A percentile compares a stretch with the other conserved stretches of the same genome.
phyloP scores from a whole-genome alignment of 2,113 vertebrate genomes.

The Jaculus jaculus region DNA sequence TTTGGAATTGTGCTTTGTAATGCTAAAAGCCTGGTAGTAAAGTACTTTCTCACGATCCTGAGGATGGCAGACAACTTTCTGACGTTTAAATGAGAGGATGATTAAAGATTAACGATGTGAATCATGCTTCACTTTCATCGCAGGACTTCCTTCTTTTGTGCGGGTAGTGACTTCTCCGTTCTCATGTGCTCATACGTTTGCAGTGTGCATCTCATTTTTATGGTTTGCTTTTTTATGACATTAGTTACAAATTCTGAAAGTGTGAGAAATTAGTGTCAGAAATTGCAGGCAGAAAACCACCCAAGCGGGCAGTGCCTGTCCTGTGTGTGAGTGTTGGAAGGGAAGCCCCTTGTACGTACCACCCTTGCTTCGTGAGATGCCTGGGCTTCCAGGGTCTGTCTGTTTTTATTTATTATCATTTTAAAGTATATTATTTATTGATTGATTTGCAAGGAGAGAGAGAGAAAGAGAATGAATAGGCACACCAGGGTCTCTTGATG shows the following conservation, averaged over 20 bases:
- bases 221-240: not conserved
- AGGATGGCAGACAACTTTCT: slow-evolving; percentile 37
- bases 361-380: not conserved
- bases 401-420: not conserved
- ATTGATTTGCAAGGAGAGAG: too few relatives aligned
- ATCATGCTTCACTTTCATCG: slow-evolving; percentile 32
- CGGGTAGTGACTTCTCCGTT: not conserved
- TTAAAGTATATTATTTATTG: too few relatives aligned
- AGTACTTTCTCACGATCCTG: slow-evolving; percentile 46
- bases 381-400: not conserved
- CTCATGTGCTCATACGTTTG: not conserved
- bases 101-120: slow-evolving; percentile 27
- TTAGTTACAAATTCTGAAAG: slow-evolving; percentile 15
- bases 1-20: slow-evolving; percentile 49
- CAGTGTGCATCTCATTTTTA: not conserved
- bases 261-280: not conserved
- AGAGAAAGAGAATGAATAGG: too few relatives aligned
- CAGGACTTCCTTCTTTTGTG: slow-evolving; percentile 54
- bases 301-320: not conserved
- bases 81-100: slow-evolving; percentile 53
- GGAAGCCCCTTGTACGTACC: not conserved
- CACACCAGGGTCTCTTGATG: too few relatives aligned
- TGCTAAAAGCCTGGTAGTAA: slow-evolving; percentile 70
- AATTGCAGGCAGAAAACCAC: not conserved
- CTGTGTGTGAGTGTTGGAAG: not conserved